A percentile compares a stretch with the other conserved stretches of the same genome.
These are phyloP conservation scores for Epinephelus malabaricus DNA, from an alignment of 2,797 vertebrate species.

Conservation along the genomic window DNA sequence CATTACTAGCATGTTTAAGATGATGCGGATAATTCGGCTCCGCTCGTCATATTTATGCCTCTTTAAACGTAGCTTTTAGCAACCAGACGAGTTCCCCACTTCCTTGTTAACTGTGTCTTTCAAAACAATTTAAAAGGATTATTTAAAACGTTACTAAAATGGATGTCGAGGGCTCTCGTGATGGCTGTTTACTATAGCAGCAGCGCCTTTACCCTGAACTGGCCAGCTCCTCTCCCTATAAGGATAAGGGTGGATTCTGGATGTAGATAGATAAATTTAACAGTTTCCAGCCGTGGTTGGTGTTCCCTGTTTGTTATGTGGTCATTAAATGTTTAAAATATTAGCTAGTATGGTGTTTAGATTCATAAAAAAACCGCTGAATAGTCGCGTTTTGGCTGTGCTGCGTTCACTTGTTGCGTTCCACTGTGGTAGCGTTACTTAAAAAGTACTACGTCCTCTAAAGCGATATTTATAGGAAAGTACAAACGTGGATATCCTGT, in stretches of 20 bases:
- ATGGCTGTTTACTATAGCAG: conserved; percentile 80
- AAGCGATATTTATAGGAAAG: conserved; percentile 49
- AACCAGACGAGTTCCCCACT: accelerated
- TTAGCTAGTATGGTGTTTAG: not conserved
- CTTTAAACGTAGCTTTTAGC: not conserved
- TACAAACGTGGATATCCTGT: conserved; percentile 31
- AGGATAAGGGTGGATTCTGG: conserved; percentile 60
- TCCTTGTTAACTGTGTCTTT: not conserved
- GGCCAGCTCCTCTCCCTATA: conserved; percentile 62
- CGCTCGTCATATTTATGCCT: not conserved
- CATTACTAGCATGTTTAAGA: conserved; percentile 71
- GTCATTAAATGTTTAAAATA: accelerated
- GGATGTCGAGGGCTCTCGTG: conserved; percentile 72
- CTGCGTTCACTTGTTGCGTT: conserved; percentile 79
- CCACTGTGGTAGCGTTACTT: conserved; percentile 4
- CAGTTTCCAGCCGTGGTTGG: not conserved
- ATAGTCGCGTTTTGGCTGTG: conserved; percentile 35
- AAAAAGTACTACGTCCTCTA: conserved; percentile 15
- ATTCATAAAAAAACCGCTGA: not conserved
- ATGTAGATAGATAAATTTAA: conserved; percentile 33
- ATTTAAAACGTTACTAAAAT: conserved; percentile 71
- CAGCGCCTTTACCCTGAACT: conserved; percentile 49
- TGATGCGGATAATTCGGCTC: conserved; percentile 31
- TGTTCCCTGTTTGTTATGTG: not conserved
- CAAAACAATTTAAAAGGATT: conserved; percentile 28